Evolutionary conservation across 1,140 invertebrate species (phyloP).

Genomic region (Sycobia sp.): DNA sequence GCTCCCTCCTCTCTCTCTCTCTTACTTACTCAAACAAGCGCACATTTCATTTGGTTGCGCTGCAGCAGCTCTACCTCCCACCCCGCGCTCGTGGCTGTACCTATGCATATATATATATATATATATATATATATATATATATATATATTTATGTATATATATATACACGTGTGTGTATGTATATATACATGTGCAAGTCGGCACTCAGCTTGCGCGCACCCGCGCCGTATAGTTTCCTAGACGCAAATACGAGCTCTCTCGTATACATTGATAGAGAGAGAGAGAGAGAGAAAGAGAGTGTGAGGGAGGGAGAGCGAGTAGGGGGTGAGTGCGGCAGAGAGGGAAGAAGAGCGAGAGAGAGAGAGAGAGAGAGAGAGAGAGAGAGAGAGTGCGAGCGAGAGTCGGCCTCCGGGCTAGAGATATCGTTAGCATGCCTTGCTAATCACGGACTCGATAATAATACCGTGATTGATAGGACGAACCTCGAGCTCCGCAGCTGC

Average conservation of each 20-base stretch:
- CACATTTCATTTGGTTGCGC: too few species aligned
- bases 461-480: constrained; percentile 63
- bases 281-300: too few species aligned
- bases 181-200: too few species aligned
- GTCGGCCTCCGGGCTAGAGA: constrained; percentile 57
- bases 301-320: constrained; percentile 37
- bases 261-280: constrained; percentile 32
- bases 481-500: constrained; percentile 42
- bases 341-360: constrained; percentile 24
- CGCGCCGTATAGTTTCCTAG: constrained; percentile 39
- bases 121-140: too few species aligned
- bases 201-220: too few species aligned
- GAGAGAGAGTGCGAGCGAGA: constrained; percentile 38
- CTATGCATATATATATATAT: too few species aligned
- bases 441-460: constrained; percentile 63
- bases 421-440: constrained; percentile 64
- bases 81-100: too few species aligned
- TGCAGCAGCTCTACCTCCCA: too few species aligned
- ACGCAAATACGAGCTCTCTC: constrained; percentile 34
- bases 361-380: background rate
- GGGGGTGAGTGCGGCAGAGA: constrained; percentile 28
- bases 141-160: too few species aligned
- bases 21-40: too few species aligned
- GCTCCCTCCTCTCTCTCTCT: too few species aligned
- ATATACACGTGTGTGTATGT: too few species aligned